Conservation (phyloP, 2,888 invertebrate genomes). For the Frankliniella intonsa region DNA sequence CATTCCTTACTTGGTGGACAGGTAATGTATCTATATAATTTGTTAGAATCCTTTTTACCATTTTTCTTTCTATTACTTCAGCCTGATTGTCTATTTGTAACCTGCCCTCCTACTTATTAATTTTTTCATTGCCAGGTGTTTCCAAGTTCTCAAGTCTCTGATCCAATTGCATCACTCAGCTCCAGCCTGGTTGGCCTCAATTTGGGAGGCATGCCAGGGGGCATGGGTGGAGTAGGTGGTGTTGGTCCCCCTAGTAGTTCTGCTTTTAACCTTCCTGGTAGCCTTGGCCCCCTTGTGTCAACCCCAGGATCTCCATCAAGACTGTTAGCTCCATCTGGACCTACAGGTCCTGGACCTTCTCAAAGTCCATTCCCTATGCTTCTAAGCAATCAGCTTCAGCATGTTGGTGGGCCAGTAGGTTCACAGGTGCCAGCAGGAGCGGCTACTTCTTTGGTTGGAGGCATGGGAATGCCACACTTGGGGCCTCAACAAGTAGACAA, state of each 20-base stretch:
- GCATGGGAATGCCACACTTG: slow-evolving; percentile 53
- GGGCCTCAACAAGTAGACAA: slow-evolving; percentile 38
- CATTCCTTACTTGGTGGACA: slow-evolving; percentile 57
- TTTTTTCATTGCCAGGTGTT: slow-evolving; percentile 31
- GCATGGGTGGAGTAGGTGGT: not conserved
- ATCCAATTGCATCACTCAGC: slow-evolving; percentile 67
- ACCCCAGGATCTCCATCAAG: slow-evolving; percentile 81
- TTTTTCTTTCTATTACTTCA: not conserved
- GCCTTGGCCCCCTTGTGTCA: slow-evolving; percentile 66
- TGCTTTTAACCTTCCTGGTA: slow-evolving; percentile 64
- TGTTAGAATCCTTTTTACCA: not conserved
- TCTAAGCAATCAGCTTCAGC: slow-evolving; percentile 53
- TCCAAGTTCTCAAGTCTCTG: slow-evolving; percentile 64
- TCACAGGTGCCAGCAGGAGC: slow-evolving; percentile 39
- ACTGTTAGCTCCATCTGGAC: slow-evolving; percentile 58
- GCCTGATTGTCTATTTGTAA: not conserved
- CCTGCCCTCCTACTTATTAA: not conserved
- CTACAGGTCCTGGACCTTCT: slow-evolving; percentile 47
- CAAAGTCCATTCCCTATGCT: slow-evolving; percentile 77
- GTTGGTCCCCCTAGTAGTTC: slow-evolving; percentile 61
- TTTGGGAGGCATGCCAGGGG: slow-evolving; percentile 48
- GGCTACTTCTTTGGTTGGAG: slow-evolving; percentile 40
- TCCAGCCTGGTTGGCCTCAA: slow-evolving; percentile 72
- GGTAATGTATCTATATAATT: too few relatives aligned
- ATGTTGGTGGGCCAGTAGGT: slow-evolving; percentile 45